Percentiles rank a stretch among this genome's conserved stretches.
Conservation (phyloP, 2,888 invertebrate genomes). For the Linnaemya tessellans region DNA sequence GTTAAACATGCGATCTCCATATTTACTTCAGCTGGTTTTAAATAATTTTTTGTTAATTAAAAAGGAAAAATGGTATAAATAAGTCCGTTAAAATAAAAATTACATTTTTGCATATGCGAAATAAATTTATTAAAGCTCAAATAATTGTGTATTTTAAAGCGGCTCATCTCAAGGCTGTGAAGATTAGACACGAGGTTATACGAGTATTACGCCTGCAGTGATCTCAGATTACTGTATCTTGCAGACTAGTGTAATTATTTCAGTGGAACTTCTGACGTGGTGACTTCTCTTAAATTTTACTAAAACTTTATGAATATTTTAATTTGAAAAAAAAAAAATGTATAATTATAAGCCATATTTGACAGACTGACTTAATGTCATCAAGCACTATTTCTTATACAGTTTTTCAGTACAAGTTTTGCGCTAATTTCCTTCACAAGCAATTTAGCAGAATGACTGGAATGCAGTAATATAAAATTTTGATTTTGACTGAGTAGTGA, state of each 20-base stretch:
- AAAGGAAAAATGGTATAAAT: not conserved
- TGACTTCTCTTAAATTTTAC: constrained; percentile 24
- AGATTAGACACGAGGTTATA: no score
- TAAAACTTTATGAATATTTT: constrained; percentile 44
- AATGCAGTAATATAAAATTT: constrained; percentile 52
- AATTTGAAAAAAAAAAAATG: not conserved
- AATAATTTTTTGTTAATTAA: not conserved
- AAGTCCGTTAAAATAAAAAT: no score
- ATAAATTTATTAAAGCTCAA: no score
- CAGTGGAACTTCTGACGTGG: not conserved
- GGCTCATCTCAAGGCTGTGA: no score
- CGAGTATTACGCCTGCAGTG: no score
- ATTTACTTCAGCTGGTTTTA: not conserved
- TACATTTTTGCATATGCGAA: no score
- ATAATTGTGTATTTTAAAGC: not conserved
- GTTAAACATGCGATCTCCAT: not conserved
- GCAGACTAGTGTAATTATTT: no score
- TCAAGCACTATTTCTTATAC: constrained; percentile 19
- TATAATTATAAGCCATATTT: constrained; percentile 22
- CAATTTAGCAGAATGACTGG: constrained; percentile 42
- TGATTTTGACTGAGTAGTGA: constrained; percentile 44
- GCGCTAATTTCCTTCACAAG: constrained; percentile 14
- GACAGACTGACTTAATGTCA: constrained; percentile 60
- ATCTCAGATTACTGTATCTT: no score
- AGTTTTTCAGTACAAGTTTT: constrained; percentile 18